Conservation (phyloP, 2,113 vertebrate species). For the Megalops atlanticus region DNA sequence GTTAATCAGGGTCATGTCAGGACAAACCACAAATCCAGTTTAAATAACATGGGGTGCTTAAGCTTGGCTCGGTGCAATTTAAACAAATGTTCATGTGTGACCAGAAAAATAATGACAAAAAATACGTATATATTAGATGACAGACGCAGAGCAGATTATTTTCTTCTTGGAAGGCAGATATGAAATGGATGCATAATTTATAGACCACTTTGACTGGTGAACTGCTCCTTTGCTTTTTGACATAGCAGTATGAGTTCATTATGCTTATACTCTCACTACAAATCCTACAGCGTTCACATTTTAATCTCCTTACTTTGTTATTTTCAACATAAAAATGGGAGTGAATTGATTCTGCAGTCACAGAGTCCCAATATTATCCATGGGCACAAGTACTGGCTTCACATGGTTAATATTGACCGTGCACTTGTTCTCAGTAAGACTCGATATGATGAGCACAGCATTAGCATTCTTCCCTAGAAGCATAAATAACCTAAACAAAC, state of each 20-base stretch:
- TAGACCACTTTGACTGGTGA: conserved; percentile 40
- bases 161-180: conserved; percentile 24
- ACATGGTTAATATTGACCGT: not conserved
- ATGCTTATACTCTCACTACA: conserved; percentile 49
- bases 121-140: conserved; percentile 27
- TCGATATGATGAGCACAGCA: not conserved
- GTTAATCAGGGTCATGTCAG: too few relatives aligned
- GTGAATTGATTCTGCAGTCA: not conserved
- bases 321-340: not conserved
- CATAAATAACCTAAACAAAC: not conserved
- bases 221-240: conserved; percentile 50
- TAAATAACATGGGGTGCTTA: not conserved
- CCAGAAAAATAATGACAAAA: conserved; percentile 31
- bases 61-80: not conserved
- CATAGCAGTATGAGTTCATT: conserved; percentile 31
- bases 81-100: not conserved
- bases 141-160: not conserved
- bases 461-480: not conserved
- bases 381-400: not conserved
- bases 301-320: not conserved
- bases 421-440: not conserved
- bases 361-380: not conserved
- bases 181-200: conserved; percentile 37
- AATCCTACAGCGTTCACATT: conserved; percentile 31
- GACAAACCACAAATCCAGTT: conserved; percentile 40